These are phyloP conservation scores for Lasioglossum calceatum DNA, from an alignment of 2,888 invertebrate species.

Conservation along the genomic window DNA sequence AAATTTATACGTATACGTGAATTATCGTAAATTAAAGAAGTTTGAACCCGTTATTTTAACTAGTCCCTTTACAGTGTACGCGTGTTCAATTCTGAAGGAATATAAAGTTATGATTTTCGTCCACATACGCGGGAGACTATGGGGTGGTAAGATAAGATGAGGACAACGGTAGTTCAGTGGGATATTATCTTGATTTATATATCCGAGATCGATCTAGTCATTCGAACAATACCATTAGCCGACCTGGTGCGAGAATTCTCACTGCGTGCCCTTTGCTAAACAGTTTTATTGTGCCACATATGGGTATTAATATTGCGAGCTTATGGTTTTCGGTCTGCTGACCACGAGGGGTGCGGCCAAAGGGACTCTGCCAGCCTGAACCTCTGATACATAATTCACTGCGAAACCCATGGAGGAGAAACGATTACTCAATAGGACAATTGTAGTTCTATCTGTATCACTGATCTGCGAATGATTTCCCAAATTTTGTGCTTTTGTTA, in stretches of 20 bases:
- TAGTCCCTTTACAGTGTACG: too few relatives aligned
- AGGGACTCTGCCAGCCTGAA: conserved; percentile 34
- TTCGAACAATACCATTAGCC: conserved; percentile 60
- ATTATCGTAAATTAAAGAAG: too few relatives aligned
- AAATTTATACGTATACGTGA: too few relatives aligned
- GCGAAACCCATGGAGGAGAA: background rate
- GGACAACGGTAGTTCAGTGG: background rate
- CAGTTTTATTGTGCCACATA: conserved; percentile 71
- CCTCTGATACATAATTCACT: conserved; percentile 32
- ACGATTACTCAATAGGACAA: background rate
- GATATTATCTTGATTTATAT: conserved; percentile 80
- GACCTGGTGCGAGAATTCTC: conserved; percentile 78
- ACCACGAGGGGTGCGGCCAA: conserved; percentile 61
- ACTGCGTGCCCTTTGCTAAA: conserved; percentile 73
- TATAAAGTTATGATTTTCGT: background rate
- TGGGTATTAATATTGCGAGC: conserved; percentile 75
- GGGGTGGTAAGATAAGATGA: background rate
- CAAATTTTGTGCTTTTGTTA: background rate
- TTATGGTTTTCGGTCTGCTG: conserved; percentile 77
- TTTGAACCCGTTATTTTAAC: background rate
- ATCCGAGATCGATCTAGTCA: conserved; percentile 47
- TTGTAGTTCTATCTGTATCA: background rate
- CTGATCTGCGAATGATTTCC: background rate
- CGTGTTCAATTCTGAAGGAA: background rate
- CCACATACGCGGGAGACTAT: background rate